Evolutionary conservation across 2,113 vertebrate species (phyloP).

Genomic region (Thryonomys swinderianus): DNA sequence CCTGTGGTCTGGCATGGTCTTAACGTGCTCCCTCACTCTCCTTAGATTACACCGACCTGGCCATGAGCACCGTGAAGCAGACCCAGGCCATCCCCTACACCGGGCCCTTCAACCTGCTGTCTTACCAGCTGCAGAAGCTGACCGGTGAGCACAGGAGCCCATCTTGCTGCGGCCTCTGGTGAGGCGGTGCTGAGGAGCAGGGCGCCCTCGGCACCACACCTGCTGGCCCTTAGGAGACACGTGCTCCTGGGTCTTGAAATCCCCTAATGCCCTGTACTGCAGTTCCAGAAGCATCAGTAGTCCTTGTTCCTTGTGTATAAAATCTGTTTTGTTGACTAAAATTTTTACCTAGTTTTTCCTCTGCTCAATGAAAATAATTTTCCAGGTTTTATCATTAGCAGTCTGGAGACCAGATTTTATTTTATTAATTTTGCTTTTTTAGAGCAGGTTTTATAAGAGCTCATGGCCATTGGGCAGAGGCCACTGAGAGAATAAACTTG

Average conservation of each 20-base stretch:
- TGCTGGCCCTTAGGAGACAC: background rate
- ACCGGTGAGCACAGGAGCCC: constrained; percentile 86
- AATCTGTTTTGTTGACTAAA: background rate
- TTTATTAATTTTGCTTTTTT: background rate
- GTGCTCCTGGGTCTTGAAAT: background rate
- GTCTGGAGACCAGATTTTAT: background rate
- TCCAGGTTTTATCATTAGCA: background rate
- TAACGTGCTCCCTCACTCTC: background rate
- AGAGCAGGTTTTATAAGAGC: background rate
- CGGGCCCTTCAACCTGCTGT: constrained; percentile 93
- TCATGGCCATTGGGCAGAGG: background rate
- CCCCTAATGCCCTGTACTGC: background rate
- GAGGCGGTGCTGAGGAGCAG: too few species aligned
- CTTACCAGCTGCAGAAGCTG: constrained; percentile 92
- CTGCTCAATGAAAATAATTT: background rate
- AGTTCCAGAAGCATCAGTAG: background rate
- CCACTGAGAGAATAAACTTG: background rate
- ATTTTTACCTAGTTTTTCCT: background rate
- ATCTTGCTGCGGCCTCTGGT: background rate
- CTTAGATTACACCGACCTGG: constrained; percentile 96
- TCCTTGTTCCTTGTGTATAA: constrained; percentile 12
- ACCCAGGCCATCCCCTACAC: constrained; percentile 96
- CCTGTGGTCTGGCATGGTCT: background rate
- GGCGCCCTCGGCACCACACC: background rate
- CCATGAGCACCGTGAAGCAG: constrained; percentile 97